Base-by-base conservation (phyloP, 2,888 invertebrate species). In the Nephrocerus scutellatus region DNA sequence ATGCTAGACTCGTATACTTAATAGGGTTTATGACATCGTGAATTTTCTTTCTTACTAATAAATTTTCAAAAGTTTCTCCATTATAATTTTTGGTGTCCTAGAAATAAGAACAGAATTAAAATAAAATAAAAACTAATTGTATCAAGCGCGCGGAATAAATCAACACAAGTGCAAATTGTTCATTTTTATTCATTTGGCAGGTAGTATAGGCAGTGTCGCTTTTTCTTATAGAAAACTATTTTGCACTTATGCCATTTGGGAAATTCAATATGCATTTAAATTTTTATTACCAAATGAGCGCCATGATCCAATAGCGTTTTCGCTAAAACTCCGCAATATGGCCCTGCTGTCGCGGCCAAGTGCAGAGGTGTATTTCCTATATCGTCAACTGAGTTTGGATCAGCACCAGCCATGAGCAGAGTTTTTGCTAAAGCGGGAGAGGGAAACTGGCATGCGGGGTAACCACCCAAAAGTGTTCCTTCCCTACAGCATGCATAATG, bases 351-450 rank as follows among this genome's bases (percentile, higher is more conserved):
- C 45, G 86, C 87, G 1, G 84, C 82, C 43, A 91, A 73, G 63
- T 93, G 93, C 33, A 95, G 74, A 9, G 92, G 84, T 14, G 90
- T 90, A 70, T 91, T 90, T 14, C 87, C 88, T 39, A 80, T 80
- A 36, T 80, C 79, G 67, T 95, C 93, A 3, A 76, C 68, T 1
- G 82, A 81, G 66, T 82, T 82, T 1, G 85, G 81, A 67, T 82
- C 76, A 1, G 90, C 89, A 9, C 92, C 93, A 16, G 87, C 86
- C 49, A 80, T 77, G 46, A 90, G 70, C 57, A 92, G 71, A 40
- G 86, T 79, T 53, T 77, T 75, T 6, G 86, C 82, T 48, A 84
- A 72, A 53, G 79, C 73, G 7, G 75, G 68, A 9, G 82, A 78
- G 2, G 84, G 84, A 55, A 84, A 82, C 55, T 76, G 76, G 59